Base-by-base conservation (phyloP, 2,888 invertebrate species). In the Allolobophora icterica region DNA sequence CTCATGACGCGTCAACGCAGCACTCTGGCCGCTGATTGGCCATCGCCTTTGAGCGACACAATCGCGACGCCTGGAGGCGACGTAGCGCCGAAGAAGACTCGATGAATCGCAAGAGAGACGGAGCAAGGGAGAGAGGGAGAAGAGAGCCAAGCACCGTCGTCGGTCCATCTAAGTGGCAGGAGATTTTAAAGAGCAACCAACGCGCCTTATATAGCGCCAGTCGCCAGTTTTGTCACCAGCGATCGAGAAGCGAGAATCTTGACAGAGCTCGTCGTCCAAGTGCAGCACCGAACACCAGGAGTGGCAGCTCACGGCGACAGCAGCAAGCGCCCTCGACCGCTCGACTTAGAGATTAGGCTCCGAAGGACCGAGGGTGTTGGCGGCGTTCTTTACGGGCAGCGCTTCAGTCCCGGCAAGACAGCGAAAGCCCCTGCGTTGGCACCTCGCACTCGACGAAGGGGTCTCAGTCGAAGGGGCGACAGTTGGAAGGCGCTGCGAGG, bases 221-320 rank as follows among this genome's bases (percentile, higher is more conserved):
- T 35, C 87, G 87, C 38, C 35, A 87, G 87, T 87, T 87, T 87
- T 87, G 87, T 34, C 87, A 87, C 87, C 87, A 87, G 87, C 87
- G 87, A 38, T 87, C 87, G 35, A 38, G 87, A 87, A 87, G 87
- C 87, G 87, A 87, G 35, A 87, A 87, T 87, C 34, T 38, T 87
- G 21, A 35, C 71, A 71, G 71, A 71, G n/a, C 87, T 87, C 38
- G 35, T 35, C 87, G 35, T 87, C 87, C 35, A 87, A 38, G 87
- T 35, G 87, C 17, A 34, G 35, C 21, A 34, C 1, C 34, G 87
- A 87, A 87, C 87, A 87, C 87, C 13, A 24, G 35, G 38, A 87
- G 87, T 87, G 87, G 87, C 87, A 38, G 35, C 87, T 15, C 6
- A 34, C 6, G 34, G 17, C 19, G 84, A 84, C 17, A 30, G 33